Conservation (phyloP, 2,113 vertebrate genomes). For the Chionodraco myersi region DNA sequence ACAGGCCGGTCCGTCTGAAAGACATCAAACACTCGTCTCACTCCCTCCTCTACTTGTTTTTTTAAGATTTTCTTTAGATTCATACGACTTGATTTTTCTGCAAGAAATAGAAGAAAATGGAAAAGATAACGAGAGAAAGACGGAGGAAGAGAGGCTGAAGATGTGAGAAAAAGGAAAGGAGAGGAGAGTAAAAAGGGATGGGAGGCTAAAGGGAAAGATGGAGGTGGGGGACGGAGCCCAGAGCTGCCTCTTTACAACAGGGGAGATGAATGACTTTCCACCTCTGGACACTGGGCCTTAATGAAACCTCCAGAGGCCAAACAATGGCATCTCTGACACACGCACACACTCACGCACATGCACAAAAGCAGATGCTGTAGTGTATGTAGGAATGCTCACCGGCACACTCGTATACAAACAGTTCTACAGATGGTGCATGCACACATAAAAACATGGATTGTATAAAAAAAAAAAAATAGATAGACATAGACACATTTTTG, state of each 20-base stretch:
- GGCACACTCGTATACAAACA: constrained; percentile 33
- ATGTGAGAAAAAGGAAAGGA: constrained; percentile 46
- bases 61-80: constrained; percentile 24
- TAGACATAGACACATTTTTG: not conserved
- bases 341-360: constrained; percentile 39
- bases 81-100: constrained; percentile 24
- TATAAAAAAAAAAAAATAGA: not conserved
- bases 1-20: constrained; percentile 78
- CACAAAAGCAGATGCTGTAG: constrained; percentile 23
- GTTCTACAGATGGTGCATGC: constrained; percentile 6
- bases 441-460: not conserved
- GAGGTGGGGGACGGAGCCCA: constrained; percentile 53
- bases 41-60: constrained; percentile 32
- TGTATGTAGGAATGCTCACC: constrained; percentile 23
- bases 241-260: constrained; percentile 83
- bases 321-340: constrained; percentile 80
- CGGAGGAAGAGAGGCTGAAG: constrained; percentile 12
- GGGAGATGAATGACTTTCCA: constrained; percentile 88
- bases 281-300: constrained; percentile 86
- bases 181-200: constrained; percentile 36
- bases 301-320: constrained; percentile 88
- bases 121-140: constrained; percentile 50
- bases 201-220: constrained; percentile 47
- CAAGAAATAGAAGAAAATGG: constrained; percentile 43
- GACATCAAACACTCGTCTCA: constrained; percentile 80